phyloP scores from a whole-genome alignment of 2,113 vertebrate species.

The Orthonyx spaldingii region DNA sequence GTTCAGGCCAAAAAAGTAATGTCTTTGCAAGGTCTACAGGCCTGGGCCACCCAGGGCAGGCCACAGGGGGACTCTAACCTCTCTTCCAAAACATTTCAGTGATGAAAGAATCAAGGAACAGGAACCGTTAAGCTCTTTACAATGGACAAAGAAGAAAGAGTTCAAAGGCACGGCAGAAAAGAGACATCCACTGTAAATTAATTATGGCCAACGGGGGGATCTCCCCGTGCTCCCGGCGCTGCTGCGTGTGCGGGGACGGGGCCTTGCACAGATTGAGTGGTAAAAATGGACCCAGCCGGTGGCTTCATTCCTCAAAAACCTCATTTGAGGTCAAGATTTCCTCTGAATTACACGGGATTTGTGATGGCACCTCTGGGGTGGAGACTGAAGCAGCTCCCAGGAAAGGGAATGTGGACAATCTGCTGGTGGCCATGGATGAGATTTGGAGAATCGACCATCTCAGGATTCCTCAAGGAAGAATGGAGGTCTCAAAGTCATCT shows the following conservation, averaged over 20 bases:
- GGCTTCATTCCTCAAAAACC: background rate
- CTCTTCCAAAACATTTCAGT: slow-evolving; percentile 57
- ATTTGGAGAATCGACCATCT: too few relatives aligned
- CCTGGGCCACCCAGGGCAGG: slow-evolving; percentile 67
- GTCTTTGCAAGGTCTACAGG: slow-evolving; percentile 62
- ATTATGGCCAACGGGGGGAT: background rate
- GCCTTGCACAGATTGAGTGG: fast-evolving
- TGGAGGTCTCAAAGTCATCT: background rate
- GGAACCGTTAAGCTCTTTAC: slow-evolving; percentile 58
- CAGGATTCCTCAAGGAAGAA: background rate
- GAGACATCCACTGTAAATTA: slow-evolving; percentile 47
- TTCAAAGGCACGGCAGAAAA: slow-evolving; percentile 33
- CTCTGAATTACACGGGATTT: fast-evolving
- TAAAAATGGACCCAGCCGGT: background rate
- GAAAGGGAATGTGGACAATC: background rate
- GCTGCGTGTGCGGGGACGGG: background rate
- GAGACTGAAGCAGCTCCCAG: background rate
- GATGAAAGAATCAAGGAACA: slow-evolving; percentile 48
- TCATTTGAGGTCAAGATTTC: background rate
- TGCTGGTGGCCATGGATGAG: fast-evolving
- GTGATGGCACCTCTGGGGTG: fast-evolving
- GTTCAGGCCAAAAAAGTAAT: slow-evolving; percentile 67
- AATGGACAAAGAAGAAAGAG: slow-evolving; percentile 40
- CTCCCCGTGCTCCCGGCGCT: background rate
- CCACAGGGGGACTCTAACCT: slow-evolving; percentile 53